Evolutionary conservation across 2,797 vertebrate genomes (phyloP), one percentile per base, ranked within the genome.

Genomic region (Cirrhinus mrigala): DNA sequence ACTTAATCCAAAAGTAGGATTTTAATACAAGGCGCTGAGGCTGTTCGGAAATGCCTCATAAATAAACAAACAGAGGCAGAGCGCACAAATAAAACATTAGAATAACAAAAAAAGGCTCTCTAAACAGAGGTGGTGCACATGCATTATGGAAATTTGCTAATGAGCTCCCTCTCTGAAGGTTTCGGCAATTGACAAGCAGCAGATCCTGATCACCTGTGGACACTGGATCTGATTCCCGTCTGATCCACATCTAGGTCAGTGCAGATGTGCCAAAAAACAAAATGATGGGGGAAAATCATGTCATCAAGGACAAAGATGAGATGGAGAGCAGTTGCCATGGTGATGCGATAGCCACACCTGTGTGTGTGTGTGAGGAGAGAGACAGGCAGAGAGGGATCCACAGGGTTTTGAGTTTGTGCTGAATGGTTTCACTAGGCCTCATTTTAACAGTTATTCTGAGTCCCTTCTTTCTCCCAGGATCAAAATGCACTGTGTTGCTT

Each of bases 291-390:
- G 14, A 50, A 60, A 77, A 80, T 79, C 58, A 82, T 75, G 54
- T 75, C 40, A 75, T 66, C 27, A 70, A 85, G 82, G 73, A 50
- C 37, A 62, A 82, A 82, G 86, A 79, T 88, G 88, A 66, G 87
- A 87, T 88, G 87, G 87, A 89, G 52, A 9, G 48, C 48, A 48
- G 92, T 95, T 95, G 89, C 94, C 91, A 95, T 95, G 92, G 94
- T 71, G 90, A 94, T 81, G 80, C 60, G 74, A 89, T 86, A 89
- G 90, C 87, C 84, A 58, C 88, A 91, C 90, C 85, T 87, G 90
- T 91, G 86, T 66, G 66, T 78, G 58, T 62, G 24, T 62, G 54
- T 87, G 87, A 37, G 91, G 44, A 16, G 48, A 58, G 66, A 56
- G 48, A 64, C 22, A 22, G 81, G 62, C 54, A 7, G 44, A 76